A percentile compares a stretch with the other conserved stretches of the same genome.
Conservation (phyloP, 1,140 invertebrate genomes). For the Diachasma alloeum region DNA sequence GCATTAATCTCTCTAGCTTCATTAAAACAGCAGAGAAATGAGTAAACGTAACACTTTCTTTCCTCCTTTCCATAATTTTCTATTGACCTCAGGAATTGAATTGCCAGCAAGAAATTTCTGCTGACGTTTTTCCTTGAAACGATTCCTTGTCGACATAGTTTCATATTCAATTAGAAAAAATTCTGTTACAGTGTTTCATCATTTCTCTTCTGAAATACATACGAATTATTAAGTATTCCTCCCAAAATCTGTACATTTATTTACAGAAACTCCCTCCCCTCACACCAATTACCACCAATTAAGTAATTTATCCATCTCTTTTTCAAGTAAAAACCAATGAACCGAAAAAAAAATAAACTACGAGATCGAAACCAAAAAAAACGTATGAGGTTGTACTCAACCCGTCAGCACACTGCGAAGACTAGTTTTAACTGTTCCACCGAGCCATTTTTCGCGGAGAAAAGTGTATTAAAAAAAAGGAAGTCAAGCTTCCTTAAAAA, state of each 20-base stretch:
- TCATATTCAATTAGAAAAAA: neutral
- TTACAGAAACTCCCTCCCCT: neutral
- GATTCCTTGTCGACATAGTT: too few relatives aligned
- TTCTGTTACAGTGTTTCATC: neutral
- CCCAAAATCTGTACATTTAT: neutral
- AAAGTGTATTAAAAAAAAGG: neutral
- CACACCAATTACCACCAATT: neutral
- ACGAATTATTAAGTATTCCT: neutral
- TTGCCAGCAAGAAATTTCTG: too few relatives aligned
- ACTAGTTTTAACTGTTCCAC: neutral
- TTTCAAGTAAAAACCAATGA: neutral
- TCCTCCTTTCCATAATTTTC: too few relatives aligned
- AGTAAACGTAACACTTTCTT: too few relatives aligned
- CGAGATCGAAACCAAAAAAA: slow-evolving; percentile 5
- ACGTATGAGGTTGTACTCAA: neutral
- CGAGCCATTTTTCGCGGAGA: neutral
- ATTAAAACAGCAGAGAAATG: neutral
- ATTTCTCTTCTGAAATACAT: neutral
- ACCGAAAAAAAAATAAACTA: slow-evolving; percentile 1
- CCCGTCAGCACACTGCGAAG: neutral
- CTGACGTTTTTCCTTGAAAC: too few relatives aligned
- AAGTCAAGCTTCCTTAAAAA: neutral
- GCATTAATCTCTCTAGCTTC: neutral
- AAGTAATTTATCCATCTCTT: neutral
- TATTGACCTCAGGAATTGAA: neutral